phyloP scores from a whole-genome alignment of 2,797 vertebrate species.

The Knipowitschia caucasica region DNA sequence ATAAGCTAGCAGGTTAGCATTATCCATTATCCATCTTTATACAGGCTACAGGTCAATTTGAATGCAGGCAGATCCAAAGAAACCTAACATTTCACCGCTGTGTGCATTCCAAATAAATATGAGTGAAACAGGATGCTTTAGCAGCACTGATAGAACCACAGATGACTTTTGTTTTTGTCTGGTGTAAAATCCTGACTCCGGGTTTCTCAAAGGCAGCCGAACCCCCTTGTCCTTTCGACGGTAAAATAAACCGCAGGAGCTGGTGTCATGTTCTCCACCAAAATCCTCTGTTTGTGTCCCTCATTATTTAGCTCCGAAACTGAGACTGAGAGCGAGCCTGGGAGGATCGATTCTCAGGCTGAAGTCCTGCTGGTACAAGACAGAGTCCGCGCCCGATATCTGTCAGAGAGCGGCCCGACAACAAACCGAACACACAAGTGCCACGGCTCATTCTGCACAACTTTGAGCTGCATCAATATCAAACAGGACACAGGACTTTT shows the following conservation, averaged over 20 bases:
- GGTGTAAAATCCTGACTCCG: neutral
- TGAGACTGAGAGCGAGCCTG: neutral
- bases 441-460: neutral
- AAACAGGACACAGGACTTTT: too few relatives aligned
- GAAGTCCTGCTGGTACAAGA: neutral
- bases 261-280: conserved; percentile 21
- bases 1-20: too few relatives aligned
- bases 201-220: neutral
- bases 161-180: conserved; percentile 1
- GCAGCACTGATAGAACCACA: neutral
- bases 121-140: too few relatives aligned
- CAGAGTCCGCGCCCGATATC: neutral
- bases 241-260: conserved; percentile 16
- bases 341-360: neutral
- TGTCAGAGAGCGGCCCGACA: neutral
- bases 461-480: too few relatives aligned
- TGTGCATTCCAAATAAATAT: neutral
- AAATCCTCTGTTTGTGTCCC: conserved; percentile 26
- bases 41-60: too few relatives aligned
- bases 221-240: conserved; percentile 6
- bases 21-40: too few relatives aligned
- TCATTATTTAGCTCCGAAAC: conserved; percentile 5
- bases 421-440: neutral
- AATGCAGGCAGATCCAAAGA: too few relatives aligned
- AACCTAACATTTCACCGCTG: too few relatives aligned